Percentiles rank a stretch among this genome's conserved stretches.
Evolutionary conservation across 2,888 invertebrate genomes (phyloP).

Genomic region (Xylota sylvarum): DNA sequence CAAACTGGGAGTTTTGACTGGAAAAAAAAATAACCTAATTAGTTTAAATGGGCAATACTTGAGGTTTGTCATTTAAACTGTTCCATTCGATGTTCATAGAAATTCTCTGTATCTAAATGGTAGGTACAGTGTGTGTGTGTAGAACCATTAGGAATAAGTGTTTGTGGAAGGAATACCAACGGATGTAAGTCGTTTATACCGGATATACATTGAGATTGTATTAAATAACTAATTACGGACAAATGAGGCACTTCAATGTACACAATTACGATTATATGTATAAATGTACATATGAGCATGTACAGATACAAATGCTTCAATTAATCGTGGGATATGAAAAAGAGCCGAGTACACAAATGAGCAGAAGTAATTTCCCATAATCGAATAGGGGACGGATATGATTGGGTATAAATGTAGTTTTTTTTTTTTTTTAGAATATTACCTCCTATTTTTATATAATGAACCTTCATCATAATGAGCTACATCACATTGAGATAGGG

Average conservation of each 20-base stretch:
- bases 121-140: neutral
- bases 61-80: constrained; percentile 48
- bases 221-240: constrained; percentile 57
- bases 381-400: constrained; percentile 32
- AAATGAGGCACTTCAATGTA: constrained; percentile 48
- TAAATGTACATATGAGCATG: neutral
- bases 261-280: constrained; percentile 17
- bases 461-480: constrained; percentile 2
- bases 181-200: constrained; percentile 55
- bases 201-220: constrained; percentile 63
- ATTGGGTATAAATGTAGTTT: constrained; percentile 4
- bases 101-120: neutral
- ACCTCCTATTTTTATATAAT: constrained; percentile 1
- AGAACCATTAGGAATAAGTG: constrained; percentile 10
- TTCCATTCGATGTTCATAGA: constrained; percentile 20
- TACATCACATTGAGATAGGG: too few species aligned
- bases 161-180: constrained; percentile 33
- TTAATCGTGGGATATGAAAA: constrained; percentile 32
- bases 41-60: constrained; percentile 46
- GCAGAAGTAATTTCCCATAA: constrained; percentile 12
- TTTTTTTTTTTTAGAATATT: neutral
- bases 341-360: neutral
- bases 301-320: constrained; percentile 16
- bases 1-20: constrained; percentile 14
- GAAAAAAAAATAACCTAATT: constrained; percentile 43